Percentiles rank a stretch among this genome's conserved stretches.
Conservation (phyloP, 2,888 invertebrate species). For the Myopa tessellatipennis region DNA sequence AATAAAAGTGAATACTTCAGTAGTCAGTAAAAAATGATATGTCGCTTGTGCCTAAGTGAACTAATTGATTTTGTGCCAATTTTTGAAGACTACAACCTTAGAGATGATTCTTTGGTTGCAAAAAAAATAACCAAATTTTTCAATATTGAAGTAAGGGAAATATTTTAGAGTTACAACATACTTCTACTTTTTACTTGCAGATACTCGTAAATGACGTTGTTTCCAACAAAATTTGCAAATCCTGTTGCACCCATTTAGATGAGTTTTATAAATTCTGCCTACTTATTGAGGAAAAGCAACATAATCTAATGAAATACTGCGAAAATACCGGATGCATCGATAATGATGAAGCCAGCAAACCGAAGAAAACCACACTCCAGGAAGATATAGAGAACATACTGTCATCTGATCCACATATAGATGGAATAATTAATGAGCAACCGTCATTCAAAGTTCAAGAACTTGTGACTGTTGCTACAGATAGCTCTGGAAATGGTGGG, state of each 20-base stretch:
- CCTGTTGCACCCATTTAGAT: constrained; percentile 47
- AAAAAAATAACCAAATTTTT: constrained; percentile 45
- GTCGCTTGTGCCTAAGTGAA: constrained; percentile 21
- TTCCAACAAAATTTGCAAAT: constrained; percentile 46
- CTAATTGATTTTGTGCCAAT: not conserved
- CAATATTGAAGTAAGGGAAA: constrained; percentile 47
- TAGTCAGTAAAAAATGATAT: constrained; percentile 3
- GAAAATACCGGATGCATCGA: no score
- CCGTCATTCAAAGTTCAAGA: no score
- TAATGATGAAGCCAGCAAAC: no score
- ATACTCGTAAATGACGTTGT: constrained; percentile 36
- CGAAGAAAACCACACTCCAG: no score
- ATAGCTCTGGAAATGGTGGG: no score
- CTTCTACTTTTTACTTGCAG: constrained; percentile 1
- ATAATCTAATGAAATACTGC: constrained; percentile 17
- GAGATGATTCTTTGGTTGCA: constrained; percentile 35
- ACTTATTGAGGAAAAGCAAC: constrained; percentile 47
- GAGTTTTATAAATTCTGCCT: constrained; percentile 48
- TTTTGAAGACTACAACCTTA: not conserved
- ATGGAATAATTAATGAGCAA: no score
- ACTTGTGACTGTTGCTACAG: no score
- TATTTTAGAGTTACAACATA: not conserved
- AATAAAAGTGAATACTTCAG: no score
- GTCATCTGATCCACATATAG: no score
- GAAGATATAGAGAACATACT: no score